A percentile compares a stretch with the other conserved stretches of the same genome.
These are phyloP conservation scores for Auanema sp. DNA, from an alignment of 2,888 invertebrate genomes.

Conservation along the genomic window DNA sequence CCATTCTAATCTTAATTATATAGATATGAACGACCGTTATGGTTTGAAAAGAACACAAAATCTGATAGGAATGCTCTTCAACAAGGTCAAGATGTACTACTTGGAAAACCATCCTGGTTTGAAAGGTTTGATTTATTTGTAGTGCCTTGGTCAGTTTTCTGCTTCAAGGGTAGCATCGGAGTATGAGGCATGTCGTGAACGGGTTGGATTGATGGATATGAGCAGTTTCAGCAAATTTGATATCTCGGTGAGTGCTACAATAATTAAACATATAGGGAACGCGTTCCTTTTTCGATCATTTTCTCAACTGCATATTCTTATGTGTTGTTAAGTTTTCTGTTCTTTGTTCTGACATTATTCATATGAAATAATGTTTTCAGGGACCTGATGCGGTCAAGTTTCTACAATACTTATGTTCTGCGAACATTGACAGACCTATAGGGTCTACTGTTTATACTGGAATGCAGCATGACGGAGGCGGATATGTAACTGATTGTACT, in stretches of 20 bases:
- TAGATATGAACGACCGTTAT: slow-evolving; percentile 85
- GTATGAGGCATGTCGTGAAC: slow-evolving; percentile 89
- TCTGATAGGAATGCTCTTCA: slow-evolving; percentile 35
- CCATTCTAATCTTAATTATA: background rate
- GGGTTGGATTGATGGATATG: slow-evolving; percentile 90
- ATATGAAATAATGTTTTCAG: slow-evolving; percentile 33
- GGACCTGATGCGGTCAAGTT: slow-evolving; percentile 80
- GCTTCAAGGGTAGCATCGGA: slow-evolving; percentile 84
- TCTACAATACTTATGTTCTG: slow-evolving; percentile 89
- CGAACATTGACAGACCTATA: slow-evolving; percentile 89
- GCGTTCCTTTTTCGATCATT: slow-evolving; percentile 3
- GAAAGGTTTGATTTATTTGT: slow-evolving; percentile 19
- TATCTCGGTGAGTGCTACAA: slow-evolving; percentile 75
- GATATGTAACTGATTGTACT: slow-evolving; percentile 97
- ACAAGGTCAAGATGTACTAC: slow-evolving; percentile 80
- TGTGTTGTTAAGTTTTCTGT: background rate
- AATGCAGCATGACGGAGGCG: slow-evolving; percentile 91
- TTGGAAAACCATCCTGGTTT: slow-evolving; percentile 85
- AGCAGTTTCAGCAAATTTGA: slow-evolving; percentile 96
- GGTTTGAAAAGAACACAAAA: slow-evolving; percentile 74
- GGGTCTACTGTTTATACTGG: slow-evolving; percentile 94
- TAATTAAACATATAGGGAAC: slow-evolving; percentile 3
- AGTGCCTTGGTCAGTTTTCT: background rate
- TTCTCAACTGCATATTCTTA: background rate
- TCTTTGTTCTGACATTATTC: no score